Base-by-base conservation (phyloP, 2,888 invertebrate genomes). In the Ochropleura plecta region DNA sequence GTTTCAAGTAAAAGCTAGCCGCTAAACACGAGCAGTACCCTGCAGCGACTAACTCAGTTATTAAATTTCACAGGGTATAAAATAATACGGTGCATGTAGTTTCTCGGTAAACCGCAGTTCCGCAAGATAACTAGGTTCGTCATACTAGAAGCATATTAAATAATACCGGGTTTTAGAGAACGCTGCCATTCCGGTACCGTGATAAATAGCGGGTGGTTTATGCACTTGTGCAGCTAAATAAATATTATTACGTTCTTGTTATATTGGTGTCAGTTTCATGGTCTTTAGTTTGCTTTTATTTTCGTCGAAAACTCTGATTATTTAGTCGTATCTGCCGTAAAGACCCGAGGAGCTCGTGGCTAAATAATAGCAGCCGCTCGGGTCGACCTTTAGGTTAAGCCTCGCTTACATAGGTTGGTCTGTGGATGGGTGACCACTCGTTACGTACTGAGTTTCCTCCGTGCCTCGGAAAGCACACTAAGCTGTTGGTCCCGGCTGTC, bases 1-100 rank as follows among this genome's bases (percentile, higher is more conserved):
- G 1, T 30, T 44, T 10, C n/a, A 42, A 59, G 49, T 51, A 46
- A 30, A 72, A 40, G 51, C 46, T 18, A 3, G 2, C 8, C 2
- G 16, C 18, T 62, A 46, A n/a, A 48, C 42, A 79, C 10, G 20
- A 48, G 59, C 51, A 40, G 10, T 14, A 10, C 49, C 14, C 62
- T 44, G n/a, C n/a, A 16, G 16, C 46, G 76, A 72, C 51, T 79
- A 73, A 73, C 73, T 79, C 40, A 72, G 44, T 76, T 76, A 65
- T 64, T 65, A 44, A 75, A 76, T 62, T 66, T 76, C 16, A 1
- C 59, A 62, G 48, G 46, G 42, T 48, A 44, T 55, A 20, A 62
- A 78, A 76, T 81, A 66, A 76, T 62, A 78, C 10, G 44, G 44
- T 40, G 16, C 9, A 5, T 59, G 57, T 51, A 60, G 51, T 40